phyloP scores from a whole-genome alignment of 2,113 vertebrate species.

The Phoenicopterus ruber region DNA sequence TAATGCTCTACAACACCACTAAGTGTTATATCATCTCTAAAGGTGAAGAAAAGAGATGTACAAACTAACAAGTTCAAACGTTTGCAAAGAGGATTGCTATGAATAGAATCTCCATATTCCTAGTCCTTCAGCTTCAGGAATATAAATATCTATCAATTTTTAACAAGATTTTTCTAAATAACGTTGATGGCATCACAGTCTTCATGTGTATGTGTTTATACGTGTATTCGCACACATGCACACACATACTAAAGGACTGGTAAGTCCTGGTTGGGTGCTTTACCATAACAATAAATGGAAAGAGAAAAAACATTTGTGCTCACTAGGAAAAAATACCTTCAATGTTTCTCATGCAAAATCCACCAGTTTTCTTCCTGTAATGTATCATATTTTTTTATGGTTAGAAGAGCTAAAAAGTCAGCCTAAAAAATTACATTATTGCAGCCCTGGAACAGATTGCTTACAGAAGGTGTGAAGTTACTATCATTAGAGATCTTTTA shows the following conservation, averaged over 20 bases:
- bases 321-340: background rate
- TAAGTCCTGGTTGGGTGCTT: background rate
- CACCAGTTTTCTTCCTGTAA: background rate
- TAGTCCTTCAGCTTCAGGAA: background rate
- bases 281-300: background rate
- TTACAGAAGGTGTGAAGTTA: conserved; percentile 7
- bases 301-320: background rate
- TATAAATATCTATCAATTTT: background rate
- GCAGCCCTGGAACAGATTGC: background rate
- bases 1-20: background rate
- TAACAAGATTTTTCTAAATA: background rate
- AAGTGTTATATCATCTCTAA: background rate
- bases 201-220: background rate
- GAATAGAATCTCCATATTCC: background rate
- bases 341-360: background rate
- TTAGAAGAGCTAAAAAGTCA: background rate
- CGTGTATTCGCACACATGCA: fast-evolving
- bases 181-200: fast-evolving
- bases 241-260: background rate
- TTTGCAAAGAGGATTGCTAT: background rate
- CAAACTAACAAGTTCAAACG: background rate
- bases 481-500: conserved; percentile 31
- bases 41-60: background rate
- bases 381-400: background rate
- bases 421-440: background rate